Percentiles rank a stretch among this genome's conserved stretches.
These are phyloP conservation scores for Diabrotica virgifera DNA, from an alignment of 1,140 invertebrate species.

Conservation along the genomic window DNA sequence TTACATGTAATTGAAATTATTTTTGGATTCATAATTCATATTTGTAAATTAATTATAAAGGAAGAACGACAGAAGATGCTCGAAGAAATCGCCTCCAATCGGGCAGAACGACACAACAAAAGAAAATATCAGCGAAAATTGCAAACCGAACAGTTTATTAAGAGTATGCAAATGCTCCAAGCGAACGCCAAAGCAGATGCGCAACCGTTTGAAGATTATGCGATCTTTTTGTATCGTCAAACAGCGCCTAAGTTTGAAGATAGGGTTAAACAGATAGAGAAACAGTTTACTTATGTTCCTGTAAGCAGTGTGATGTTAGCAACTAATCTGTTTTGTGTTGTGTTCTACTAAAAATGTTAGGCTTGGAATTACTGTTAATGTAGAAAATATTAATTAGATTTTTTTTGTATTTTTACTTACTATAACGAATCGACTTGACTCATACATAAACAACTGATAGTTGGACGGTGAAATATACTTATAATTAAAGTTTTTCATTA, in stretches of 20 bases:
- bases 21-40: too few relatives aligned
- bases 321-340: too few relatives aligned
- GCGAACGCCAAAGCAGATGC: slow-evolving; percentile 59
- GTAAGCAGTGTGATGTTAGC: slow-evolving; percentile 54
- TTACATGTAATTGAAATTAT: too few relatives aligned
- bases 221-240: slow-evolving; percentile 70
- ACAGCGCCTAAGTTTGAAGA: slow-evolving; percentile 73
- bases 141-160: slow-evolving; percentile 70
- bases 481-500: too few relatives aligned
- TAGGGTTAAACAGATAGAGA: slow-evolving; percentile 73
- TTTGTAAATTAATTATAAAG: slow-evolving; percentile 45
- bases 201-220: slow-evolving; percentile 69
- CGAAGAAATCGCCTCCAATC: slow-evolving; percentile 67
- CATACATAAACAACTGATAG: too few relatives aligned
- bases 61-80: slow-evolving; percentile 64
- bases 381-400: too few relatives aligned
- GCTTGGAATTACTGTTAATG: too few relatives aligned
- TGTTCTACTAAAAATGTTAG: too few relatives aligned
- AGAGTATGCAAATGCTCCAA: slow-evolving; percentile 75
- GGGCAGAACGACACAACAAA: slow-evolving; percentile 61
- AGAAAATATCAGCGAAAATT: slow-evolving; percentile 65
- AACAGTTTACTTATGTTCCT: slow-evolving; percentile 67
- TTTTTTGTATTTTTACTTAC: too few relatives aligned
- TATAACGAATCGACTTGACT: too few relatives aligned
- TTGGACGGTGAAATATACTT: too few relatives aligned